A percentile compares a stretch with the other conserved stretches of the same genome.
These are phyloP conservation scores for Coleophora deauratella DNA, from an alignment of 2,888 invertebrate species.

Conservation along the genomic window DNA sequence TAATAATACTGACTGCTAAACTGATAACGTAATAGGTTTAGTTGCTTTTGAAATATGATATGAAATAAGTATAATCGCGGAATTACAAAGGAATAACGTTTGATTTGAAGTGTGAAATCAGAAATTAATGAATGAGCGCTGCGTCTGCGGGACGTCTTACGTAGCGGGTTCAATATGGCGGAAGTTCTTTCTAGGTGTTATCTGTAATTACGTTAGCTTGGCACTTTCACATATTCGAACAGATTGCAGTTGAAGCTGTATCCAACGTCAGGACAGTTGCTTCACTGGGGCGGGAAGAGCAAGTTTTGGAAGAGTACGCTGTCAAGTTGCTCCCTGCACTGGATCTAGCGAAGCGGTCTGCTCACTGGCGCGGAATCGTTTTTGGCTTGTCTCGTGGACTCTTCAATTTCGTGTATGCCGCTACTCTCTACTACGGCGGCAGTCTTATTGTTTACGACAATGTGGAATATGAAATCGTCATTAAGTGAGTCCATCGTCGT, in stretches of 20 bases:
- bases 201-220: too few relatives aligned
- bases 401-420: constrained; percentile 81
- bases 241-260: constrained; percentile 85
- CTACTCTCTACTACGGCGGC: constrained; percentile 82
- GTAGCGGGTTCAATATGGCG: too few relatives aligned
- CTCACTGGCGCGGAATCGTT: constrained; percentile 80
- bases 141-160: too few relatives aligned
- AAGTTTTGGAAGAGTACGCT: constrained; percentile 78
- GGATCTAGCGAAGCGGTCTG: constrained; percentile 67
- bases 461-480: constrained; percentile 74
- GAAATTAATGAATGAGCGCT: too few relatives aligned
- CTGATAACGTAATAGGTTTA: too few relatives aligned
- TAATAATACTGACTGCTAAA: too few relatives aligned
- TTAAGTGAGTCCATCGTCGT: constrained; percentile 79
- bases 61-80: too few relatives aligned
- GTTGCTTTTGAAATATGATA: too few relatives aligned
- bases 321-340: constrained; percentile 75
- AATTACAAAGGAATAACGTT: too few relatives aligned
- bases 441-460: constrained; percentile 75
- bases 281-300: constrained; percentile 80
- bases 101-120: too few relatives aligned
- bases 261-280: constrained; percentile 85
- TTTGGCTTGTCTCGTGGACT: constrained; percentile 81
- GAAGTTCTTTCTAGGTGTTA: too few relatives aligned
- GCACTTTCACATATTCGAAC: too few relatives aligned